A percentile compares a stretch with the other conserved stretches of the same genome.
Evolutionary conservation across 2,113 vertebrate genomes (phyloP).

Genomic region (Saccopteryx bilineata): DNA sequence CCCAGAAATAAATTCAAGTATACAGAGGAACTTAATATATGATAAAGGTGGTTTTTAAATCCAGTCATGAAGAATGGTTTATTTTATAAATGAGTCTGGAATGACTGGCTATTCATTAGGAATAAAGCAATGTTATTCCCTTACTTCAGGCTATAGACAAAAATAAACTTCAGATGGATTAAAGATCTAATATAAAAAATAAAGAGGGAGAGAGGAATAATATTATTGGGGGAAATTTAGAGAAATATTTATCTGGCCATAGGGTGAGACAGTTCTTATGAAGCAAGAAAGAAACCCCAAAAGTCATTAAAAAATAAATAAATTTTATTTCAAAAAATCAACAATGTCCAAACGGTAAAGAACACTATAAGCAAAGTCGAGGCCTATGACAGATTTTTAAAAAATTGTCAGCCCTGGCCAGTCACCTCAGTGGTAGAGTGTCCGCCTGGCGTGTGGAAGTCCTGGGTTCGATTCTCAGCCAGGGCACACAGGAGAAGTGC

Average conservation of each 20-base stretch:
- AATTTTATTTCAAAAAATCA: slow-evolving; percentile 40
- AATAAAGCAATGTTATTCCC: slow-evolving; percentile 26
- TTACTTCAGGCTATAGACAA: slow-evolving; percentile 50
- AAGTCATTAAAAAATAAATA: neutral
- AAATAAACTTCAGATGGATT: slow-evolving; percentile 76
- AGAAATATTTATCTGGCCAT: slow-evolving; percentile 12
- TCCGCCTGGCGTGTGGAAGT: too few species aligned
- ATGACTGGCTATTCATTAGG: slow-evolving; percentile 62
- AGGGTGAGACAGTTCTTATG: neutral
- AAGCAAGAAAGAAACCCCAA: neutral
- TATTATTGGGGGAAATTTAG: neutral
- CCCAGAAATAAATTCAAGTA: slow-evolving; percentile 49
- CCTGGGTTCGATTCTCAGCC: too few species aligned
- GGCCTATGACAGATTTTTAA: neutral
- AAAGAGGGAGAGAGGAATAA: neutral
- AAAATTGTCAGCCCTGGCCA: neutral
- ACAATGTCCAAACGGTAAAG: neutral
- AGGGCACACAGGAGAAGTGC: too few species aligned
- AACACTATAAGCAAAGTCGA: neutral
- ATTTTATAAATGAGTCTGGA: slow-evolving; percentile 72
- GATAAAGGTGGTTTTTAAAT: slow-evolving; percentile 63
- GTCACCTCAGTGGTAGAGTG: too few species aligned
- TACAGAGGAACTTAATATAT: slow-evolving; percentile 68
- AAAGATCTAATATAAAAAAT: slow-evolving; percentile 57
- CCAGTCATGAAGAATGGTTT: slow-evolving; percentile 67